These are phyloP conservation scores for Colossoma macropomum DNA, from an alignment of 2,113 vertebrate genomes.

Conservation along the genomic window DNA sequence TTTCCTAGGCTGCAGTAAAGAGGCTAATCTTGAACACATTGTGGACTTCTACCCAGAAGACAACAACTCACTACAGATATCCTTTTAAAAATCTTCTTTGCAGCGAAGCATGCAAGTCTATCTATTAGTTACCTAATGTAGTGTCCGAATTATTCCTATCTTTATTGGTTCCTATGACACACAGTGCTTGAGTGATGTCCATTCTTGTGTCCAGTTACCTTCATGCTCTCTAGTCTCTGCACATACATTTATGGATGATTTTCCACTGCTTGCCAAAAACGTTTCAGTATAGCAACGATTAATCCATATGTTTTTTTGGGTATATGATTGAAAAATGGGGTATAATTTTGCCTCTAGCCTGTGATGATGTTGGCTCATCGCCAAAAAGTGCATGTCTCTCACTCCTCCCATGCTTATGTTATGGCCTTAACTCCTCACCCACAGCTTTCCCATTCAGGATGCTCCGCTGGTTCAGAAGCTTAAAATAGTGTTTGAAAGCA, in stretches of 20 bases:
- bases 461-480: constrained; percentile 79
- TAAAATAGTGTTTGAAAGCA: constrained; percentile 89
- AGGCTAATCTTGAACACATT: constrained; percentile 71
- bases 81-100: constrained; percentile 73
- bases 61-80: constrained; percentile 90
- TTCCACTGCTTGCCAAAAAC: background rate
- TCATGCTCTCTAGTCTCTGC: background rate
- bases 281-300: background rate
- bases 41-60: constrained; percentile 88
- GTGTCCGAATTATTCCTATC: background rate
- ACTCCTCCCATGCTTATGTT: constrained; percentile 55
- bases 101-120: background rate
- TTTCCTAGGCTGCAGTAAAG: constrained; percentile 78
- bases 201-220: background rate
- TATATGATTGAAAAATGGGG: background rate
- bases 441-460: constrained; percentile 87
- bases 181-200: background rate
- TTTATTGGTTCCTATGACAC: too few relatives aligned
- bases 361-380: constrained; percentile 22
- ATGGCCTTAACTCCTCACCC: constrained; percentile 77
- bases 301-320: background rate
- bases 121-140: background rate
- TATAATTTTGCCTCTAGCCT: background rate
- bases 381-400: constrained; percentile 38
- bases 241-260: too few relatives aligned